A percentile compares a stretch with the other conserved stretches of the same genome.
Conservation (phyloP, 2,888 invertebrate species). For the Aphodius granarius region DNA sequence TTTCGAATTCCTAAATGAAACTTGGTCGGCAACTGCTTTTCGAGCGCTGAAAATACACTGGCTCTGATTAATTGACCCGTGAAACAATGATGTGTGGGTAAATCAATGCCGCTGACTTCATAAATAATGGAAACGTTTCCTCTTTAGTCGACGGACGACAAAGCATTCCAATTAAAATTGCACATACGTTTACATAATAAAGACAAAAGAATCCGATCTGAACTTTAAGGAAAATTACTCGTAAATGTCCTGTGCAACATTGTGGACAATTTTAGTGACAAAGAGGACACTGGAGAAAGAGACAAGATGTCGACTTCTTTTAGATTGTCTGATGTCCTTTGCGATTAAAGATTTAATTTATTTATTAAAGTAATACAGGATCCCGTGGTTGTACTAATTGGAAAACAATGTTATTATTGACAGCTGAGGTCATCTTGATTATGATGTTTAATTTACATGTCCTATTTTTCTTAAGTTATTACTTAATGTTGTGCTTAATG, state of each 20-base stretch:
- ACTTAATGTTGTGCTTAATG: not conserved
- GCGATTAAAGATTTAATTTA: not conserved
- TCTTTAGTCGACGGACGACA: not conserved
- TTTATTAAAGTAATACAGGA: not conserved
- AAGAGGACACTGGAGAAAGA: not conserved
- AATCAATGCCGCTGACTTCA: not conserved
- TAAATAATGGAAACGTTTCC: not conserved
- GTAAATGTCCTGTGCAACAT: not conserved
- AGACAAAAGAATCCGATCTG: not conserved
- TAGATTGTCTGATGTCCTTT: not conserved
- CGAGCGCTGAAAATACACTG: not conserved
- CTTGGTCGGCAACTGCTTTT: not conserved
- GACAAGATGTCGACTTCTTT: not conserved
- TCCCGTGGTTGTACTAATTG: not conserved
- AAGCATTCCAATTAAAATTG: not conserved
- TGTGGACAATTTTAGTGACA: not conserved
- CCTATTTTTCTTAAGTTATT: not conserved
- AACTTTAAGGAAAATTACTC: not conserved
- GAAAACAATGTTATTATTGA: not conserved
- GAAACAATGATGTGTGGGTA: not conserved
- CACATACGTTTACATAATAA: not conserved
- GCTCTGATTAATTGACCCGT: not conserved
- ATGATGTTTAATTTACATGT: not conserved
- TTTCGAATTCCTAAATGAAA: not conserved
- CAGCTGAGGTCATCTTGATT: not conserved